Percentiles rank a stretch among this genome's conserved stretches.
phyloP scores from a whole-genome alignment of 53 echinoderm and acorn worm species.

The Temnopleurus reevesii region DNA sequence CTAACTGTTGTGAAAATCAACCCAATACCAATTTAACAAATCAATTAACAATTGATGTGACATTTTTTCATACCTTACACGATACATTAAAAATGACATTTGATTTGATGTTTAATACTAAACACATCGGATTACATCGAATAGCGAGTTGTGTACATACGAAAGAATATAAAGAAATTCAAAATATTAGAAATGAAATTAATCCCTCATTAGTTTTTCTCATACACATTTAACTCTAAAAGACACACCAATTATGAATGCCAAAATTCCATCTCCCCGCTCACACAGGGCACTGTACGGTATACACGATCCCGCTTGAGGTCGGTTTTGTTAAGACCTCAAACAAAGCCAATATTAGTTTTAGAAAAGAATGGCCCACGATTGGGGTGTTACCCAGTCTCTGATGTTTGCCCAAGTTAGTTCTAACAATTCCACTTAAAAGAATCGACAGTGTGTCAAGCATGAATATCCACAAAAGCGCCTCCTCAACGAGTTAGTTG shows the following conservation, averaged over 20 bases:
- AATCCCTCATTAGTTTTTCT: slow-evolving; percentile 26
- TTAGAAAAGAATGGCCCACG: slow-evolving; percentile 46
- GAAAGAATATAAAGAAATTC: neutral
- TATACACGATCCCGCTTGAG: slow-evolving; percentile 2
- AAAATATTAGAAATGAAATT: slow-evolving; percentile 30
- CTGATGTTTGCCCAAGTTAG: slow-evolving; percentile 47
- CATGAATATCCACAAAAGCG: slow-evolving; percentile 50
- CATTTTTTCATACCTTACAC: neutral
- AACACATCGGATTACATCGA: neutral
- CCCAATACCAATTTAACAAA: too few species aligned
- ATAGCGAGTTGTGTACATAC: neutral
- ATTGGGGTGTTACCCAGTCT: slow-evolving; percentile 53
- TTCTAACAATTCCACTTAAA: slow-evolving; percentile 54
- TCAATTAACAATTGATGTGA: too few species aligned
- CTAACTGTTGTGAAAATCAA: too few species aligned
- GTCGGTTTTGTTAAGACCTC: slow-evolving; percentile 38
- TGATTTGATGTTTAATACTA: neutral
- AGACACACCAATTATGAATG: neutral
- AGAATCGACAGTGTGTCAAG: slow-evolving; percentile 56
- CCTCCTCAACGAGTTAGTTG: slow-evolving; percentile 45
- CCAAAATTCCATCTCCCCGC: neutral
- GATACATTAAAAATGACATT: neutral
- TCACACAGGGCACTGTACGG: neutral
- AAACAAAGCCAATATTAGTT: slow-evolving; percentile 56
- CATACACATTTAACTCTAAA: slow-evolving; percentile 3